Base-by-base conservation (phyloP, 2,113 vertebrate genomes). In the Pongo abelii region DNA sequence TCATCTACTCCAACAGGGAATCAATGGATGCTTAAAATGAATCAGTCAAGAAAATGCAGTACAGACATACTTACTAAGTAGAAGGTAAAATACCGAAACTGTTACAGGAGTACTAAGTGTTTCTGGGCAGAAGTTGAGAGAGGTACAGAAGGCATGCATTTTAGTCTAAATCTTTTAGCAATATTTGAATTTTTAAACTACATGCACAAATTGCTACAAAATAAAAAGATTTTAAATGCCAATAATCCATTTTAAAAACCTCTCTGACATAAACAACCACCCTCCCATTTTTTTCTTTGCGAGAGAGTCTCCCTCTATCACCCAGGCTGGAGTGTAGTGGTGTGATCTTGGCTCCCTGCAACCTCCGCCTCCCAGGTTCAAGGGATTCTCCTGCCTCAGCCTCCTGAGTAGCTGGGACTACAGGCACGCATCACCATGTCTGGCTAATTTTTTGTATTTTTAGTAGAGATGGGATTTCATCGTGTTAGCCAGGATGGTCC, bases 141-240 rank as follows among this genome's bases (percentile, higher is more conserved):
- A 69, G 12, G 11, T 27, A 69, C 16, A 72, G 25, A 43, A 40
- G 59, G 84, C 25, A 92, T 43, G 30, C 0, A 38, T 88, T 88
- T 75, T 32, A n/a, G 20, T 55, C 30, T 75, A 89, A 95, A 87
- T 90, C 35, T 50, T n/a, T 69, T 70, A 75, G 59, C 25, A 86
- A 2, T 30, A 69, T 92, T 89, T 64, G n/a, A 88, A 30, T 77
- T 95, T 91, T 81, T 89, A 69, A 84, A 89, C 43, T 78, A 61
- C 23, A 5, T 61, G 40, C 9, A 91, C 38, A 93, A 91, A 92
- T 93, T 57, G 25, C 30, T 92, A 61, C 16, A 83, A 77, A 93
- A 94, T 80, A 67, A 87, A 90, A 93, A 38, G 20, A 30, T 80
- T 92, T 25, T 23, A 94, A 97, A 83, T 50, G 48, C 32, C 86